Percentiles rank a stretch among this genome's conserved stretches.
These are phyloP conservation scores for Triplophysa siluroides DNA, from an alignment of 2,113 vertebrate species.

Conservation along the genomic window DNA sequence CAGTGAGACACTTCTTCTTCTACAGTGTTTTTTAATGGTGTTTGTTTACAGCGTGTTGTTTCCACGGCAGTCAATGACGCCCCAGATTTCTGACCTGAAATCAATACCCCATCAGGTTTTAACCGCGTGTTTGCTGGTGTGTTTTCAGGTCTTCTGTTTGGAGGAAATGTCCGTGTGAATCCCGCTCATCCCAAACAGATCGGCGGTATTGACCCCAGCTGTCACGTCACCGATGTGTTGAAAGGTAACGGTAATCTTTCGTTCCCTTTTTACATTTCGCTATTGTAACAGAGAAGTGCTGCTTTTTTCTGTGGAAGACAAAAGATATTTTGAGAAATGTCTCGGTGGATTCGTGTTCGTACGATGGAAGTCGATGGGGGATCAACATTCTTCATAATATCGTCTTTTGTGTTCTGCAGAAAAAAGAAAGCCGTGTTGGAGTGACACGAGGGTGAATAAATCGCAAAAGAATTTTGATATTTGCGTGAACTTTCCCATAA, in stretches of 20 bases:
- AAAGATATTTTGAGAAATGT: no score
- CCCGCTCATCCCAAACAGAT: constrained; percentile 96
- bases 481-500: no score
- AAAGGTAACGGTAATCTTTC: constrained; percentile 75
- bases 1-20: constrained; percentile 78
- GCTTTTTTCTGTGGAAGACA: no score
- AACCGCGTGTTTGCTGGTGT: background rate
- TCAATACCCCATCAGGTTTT: background rate
- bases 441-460: no score
- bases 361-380: no score
- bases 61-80: no score
- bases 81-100: background rate
- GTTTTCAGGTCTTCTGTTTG: constrained; percentile 87
- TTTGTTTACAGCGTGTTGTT: background rate
- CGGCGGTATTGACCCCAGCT: constrained; percentile 93
- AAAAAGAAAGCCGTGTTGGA: no score
- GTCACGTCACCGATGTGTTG: constrained; percentile 88
- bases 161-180: constrained; percentile 86
- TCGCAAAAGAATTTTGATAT: no score
- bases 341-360: no score
- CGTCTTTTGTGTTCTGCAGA: no score
- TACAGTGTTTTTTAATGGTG: background rate
- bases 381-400: no score
- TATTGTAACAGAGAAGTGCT: no score
- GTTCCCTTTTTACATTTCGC: background rate